Base-by-base conservation (phyloP, 1,140 invertebrate genomes). In the Drosophila tropicalis region DNA sequence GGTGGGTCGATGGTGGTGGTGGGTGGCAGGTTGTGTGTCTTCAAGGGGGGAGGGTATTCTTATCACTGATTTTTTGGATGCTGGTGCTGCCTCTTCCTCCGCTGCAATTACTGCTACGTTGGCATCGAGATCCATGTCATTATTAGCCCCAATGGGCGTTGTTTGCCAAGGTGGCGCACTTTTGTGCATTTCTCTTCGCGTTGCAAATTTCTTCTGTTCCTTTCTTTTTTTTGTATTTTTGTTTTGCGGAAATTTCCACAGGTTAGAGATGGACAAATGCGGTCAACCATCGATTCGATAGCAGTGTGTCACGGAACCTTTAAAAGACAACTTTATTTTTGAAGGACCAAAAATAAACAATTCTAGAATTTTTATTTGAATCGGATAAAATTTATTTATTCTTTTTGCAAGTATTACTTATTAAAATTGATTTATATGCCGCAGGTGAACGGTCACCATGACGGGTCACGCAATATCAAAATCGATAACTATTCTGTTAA, bases 21-120 rank as follows among this genome's bases (percentile, higher is more conserved):
- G 39, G 36, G 54, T 25, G 55, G 39, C 64, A 17, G 56, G 65
- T 64, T 64, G 47, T 44, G 62, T 58, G n/a, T 68, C 55, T 55
- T 51, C 58, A 62, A 67, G 71, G 72, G 75, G 62, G 62, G 4
- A 12, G 17, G 40, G 47, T 58, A 55, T 58, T 22, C 71, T 90
- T 90, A 84, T 90, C 84, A 90, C 66, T 51, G 44, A 51, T 69
- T 60, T 41, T 63, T 68, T 73, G 56, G 64, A 62, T 41, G 51
- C 25, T 47, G 47, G 3, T 32, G 4, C n/a, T 36, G 19, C 47
- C 34, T 22, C 25, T 55, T 19, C 47, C 61, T 34, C 5, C 6
- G 3, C 32, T 32, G 22, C 19, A 40, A 13, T 62, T 25, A 32
- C 41, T 25, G 61, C 17, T 75, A 71, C 65, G 74, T 66, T 98